Base-by-base conservation (phyloP, 2,888 invertebrate species). In the Heliconius ismenius region DNA sequence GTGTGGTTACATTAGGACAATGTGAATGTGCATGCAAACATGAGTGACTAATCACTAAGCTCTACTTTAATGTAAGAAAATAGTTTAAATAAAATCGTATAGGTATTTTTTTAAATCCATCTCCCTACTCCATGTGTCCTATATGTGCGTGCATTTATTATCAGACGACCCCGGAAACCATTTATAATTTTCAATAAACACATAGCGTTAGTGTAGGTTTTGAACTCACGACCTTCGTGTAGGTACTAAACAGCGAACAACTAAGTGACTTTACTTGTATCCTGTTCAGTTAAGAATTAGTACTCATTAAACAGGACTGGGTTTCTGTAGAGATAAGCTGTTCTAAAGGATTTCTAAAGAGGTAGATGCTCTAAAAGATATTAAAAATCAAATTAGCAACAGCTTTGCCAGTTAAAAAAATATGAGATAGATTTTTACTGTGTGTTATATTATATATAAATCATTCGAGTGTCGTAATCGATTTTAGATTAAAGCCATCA, bases 181-280 rank as follows among this genome's bases (percentile, higher is more conserved):
- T 67, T 67, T 24, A 67, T 43, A 67, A 39, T 43, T 67, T 15
- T 39, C 67, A 39, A 39, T 36, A 13, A 13, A 65, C n/a, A 24
- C 24, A 39, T 65, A 24, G 36, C 11, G 15, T 43, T 24, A 11
- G n/a, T 36, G 15, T 65, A n/a, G 1, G 4, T 36, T n/a, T 36
- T 65, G 65, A 65, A 65, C 65, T 65, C 24, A 67, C 9, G 67
- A 39, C 39, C 36, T 65, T n/a, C 24, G 67, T 67, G 24, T 28
- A 28, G 28, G 28, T 15, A 39, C 36, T n/a, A 11, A 28, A 65
- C 65, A 36, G 3, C 13, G 36, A 24, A 13, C 24, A n/a, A 15
- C 36, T 65, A 21, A 64, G 64, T 36, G 32, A 65, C 6, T 36
- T 36, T 21, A n/a, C 18, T 11, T 36, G 36, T 65, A 39, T 21